phyloP scores from a whole-genome alignment of 1,140 invertebrate species.

The Pygmarrhopalites habei region DNA sequence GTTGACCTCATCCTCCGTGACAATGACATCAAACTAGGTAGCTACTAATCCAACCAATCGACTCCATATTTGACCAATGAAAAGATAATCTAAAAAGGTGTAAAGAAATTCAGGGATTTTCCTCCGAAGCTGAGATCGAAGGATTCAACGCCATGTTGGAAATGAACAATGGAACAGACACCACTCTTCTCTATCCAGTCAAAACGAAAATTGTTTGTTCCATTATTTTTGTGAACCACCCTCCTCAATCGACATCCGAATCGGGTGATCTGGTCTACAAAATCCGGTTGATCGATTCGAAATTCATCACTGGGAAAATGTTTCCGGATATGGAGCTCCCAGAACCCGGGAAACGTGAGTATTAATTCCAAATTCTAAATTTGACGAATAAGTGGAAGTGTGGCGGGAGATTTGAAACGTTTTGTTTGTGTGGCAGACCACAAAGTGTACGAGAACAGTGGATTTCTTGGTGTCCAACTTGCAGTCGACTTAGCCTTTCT shows the following conservation, averaged over 20 bases:
- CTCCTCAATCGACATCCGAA: not conserved
- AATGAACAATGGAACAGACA: not conserved
- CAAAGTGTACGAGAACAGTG: conserved; percentile 11
- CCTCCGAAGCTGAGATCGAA: conserved; percentile 13
- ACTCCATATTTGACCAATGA: no score
- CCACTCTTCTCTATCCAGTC: not conserved
- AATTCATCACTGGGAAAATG: conserved; percentile 14
- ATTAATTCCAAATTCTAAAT: no score
- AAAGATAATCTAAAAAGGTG: not conserved
- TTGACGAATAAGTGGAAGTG: no score
- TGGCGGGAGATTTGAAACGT: no score
- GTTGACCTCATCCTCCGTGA: not conserved
- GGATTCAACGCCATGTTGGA: not conserved
- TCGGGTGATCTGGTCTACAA: conserved; percentile 13
- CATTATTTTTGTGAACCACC: conserved; percentile 13
- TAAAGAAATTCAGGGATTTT: conserved; percentile 15
- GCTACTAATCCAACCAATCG: no score
- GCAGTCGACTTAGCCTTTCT: conserved; percentile 8
- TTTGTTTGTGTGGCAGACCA: conserved; percentile 3
- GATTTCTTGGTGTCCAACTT: conserved; percentile 18
- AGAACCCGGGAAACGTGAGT: conserved; percentile 19
- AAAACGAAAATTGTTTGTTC: not conserved
- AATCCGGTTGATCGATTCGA: not conserved
- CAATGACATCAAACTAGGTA: not conserved
- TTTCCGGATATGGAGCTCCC: conserved; percentile 12